These are phyloP conservation scores for Ennomos quercinarius DNA, from an alignment of 2,888 invertebrate genomes.

Conservation along the genomic window DNA sequence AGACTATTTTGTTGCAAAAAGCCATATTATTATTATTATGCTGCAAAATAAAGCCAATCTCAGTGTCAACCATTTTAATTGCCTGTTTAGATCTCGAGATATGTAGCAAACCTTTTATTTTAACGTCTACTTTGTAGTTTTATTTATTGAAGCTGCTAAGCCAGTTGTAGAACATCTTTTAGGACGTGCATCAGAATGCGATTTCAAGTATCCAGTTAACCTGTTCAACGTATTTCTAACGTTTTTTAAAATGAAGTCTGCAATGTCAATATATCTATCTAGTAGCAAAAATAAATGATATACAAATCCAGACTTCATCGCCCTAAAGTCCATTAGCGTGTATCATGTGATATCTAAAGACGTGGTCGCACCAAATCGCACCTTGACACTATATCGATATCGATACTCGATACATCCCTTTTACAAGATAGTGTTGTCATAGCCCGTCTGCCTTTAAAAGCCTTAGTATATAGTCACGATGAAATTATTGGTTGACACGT, in stretches of 20 bases:
- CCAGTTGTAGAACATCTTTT: too few relatives aligned
- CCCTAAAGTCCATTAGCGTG: slow-evolving; percentile 76
- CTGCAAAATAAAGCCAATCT: slow-evolving; percentile 4
- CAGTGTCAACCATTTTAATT: slow-evolving; percentile 2
- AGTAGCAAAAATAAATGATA: slow-evolving; percentile 1
- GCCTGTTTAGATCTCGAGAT: slow-evolving; percentile 1
- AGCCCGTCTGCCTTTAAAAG: slow-evolving; percentile 49
- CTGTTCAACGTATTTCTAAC: slow-evolving; percentile 35
- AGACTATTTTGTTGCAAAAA: too few relatives aligned
- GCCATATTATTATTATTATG: too few relatives aligned
- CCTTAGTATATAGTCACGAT: slow-evolving; percentile 45
- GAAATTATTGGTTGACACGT: slow-evolving; percentile 32
- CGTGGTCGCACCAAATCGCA: slow-evolving; percentile 59
- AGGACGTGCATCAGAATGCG: not conserved
- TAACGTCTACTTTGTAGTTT: not conserved
- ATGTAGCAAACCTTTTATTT: not conserved
- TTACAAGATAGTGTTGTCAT: slow-evolving; percentile 65
- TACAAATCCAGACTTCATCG: slow-evolving; percentile 41
- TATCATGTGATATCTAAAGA: slow-evolving; percentile 64
- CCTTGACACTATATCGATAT: slow-evolving; percentile 61
- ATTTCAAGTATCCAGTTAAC: slow-evolving; percentile 39
- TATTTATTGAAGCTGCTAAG: not conserved
- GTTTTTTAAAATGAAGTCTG: slow-evolving; percentile 12
- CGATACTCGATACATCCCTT: slow-evolving; percentile 24
- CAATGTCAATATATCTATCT: not conserved